A percentile compares a stretch with the other conserved stretches of the same genome.
Evolutionary conservation across 2,888 invertebrate species (phyloP).

Genomic region (Leucophenga maculata): DNA sequence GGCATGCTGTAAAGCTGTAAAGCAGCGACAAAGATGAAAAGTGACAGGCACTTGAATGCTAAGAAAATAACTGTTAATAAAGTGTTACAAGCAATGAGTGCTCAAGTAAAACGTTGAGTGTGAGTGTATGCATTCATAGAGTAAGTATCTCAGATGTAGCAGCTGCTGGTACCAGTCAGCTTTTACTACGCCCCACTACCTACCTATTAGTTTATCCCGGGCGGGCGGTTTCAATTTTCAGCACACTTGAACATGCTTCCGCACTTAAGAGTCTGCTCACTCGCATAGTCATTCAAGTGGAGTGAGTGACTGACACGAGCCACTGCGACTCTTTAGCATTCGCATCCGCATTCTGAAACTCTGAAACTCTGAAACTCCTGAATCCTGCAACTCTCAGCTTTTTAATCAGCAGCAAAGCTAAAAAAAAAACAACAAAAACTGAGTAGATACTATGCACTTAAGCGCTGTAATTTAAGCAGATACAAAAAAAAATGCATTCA

Average conservation of each 20-base stretch:
- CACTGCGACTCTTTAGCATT: not conserved
- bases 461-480: not conserved
- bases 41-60: constrained; percentile 19
- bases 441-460: not conserved
- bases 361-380: not conserved
- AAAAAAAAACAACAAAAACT: not conserved
- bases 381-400: too few species aligned
- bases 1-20: not conserved
- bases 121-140: constrained; percentile 5
- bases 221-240: constrained; percentile 54
- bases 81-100: constrained; percentile 20
- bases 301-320: constrained; percentile 21
- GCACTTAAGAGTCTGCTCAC: constrained; percentile 60
- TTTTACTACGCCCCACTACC: not conserved
- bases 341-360: not conserved
- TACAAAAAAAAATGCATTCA: constrained; percentile 7
- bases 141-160: constrained; percentile 9
- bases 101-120: constrained; percentile 24
- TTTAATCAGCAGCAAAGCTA: not conserved
- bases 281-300: constrained; percentile 13
- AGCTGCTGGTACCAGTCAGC: constrained; percentile 1
- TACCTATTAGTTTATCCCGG: constrained; percentile 1
- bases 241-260: constrained; percentile 68
- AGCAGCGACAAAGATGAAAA: constrained; percentile 13
- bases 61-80: constrained; percentile 23